Evolutionary conservation across 1,140 invertebrate genomes (phyloP).

Genomic region (Leptinotarsa lineolata): DNA sequence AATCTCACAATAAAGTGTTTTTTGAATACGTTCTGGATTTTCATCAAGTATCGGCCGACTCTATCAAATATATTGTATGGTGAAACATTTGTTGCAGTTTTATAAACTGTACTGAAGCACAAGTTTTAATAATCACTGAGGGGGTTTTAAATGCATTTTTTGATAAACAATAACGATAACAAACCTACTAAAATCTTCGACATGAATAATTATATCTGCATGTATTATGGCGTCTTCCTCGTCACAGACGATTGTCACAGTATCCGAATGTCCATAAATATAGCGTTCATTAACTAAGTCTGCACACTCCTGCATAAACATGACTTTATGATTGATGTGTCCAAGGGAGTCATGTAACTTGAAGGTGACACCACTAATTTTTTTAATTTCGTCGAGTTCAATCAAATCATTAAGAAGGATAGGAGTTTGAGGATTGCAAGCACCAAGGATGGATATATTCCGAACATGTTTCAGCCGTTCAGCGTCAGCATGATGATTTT

Average conservation of each 20-base stretch:
- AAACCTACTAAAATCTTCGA: conserved; percentile 32
- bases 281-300: conserved; percentile 3
- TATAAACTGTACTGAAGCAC: too few relatives aligned
- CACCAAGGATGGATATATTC: conserved; percentile 6
- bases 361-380: neutral
- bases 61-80: too few relatives aligned
- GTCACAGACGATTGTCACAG: conserved; percentile 1
- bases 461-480: neutral
- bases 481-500: neutral
- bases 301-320: conserved; percentile 1
- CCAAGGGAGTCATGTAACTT: conserved; percentile 7
- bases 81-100: too few relatives aligned
- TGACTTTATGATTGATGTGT: neutral
- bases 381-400: conserved; percentile 5
- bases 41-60: too few relatives aligned
- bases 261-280: neutral
- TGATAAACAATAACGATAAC: neutral
- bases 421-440: conserved; percentile 9
- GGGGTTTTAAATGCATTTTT: too few relatives aligned
- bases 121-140: too few relatives aligned
- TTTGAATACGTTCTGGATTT: too few relatives aligned
- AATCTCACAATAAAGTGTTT: too few relatives aligned
- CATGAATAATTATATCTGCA: conserved; percentile 38
- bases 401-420: conserved; percentile 19
- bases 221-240: conserved; percentile 26